Base-by-base conservation (phyloP, 2,797 vertebrate genomes). In the Brotula barbata region DNA sequence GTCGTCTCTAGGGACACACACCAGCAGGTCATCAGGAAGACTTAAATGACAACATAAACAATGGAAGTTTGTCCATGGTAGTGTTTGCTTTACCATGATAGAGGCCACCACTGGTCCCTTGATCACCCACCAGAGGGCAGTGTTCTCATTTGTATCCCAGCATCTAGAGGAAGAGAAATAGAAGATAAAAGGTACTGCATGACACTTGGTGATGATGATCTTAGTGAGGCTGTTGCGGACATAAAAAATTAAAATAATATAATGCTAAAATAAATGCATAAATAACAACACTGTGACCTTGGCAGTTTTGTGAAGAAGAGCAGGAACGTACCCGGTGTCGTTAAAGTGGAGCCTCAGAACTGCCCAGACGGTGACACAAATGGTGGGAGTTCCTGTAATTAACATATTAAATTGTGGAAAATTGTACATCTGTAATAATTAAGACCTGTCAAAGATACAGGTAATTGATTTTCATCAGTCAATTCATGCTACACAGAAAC, bases 111-210 rank as follows among this genome's bases (percentile, higher is more conserved):
- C 95, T 0, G 97, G 97, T 60, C 96, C 97, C 74, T 99, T 99
- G 81, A 98, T 98, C 68, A 99, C 95, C 97, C 97, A 99, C 97
- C 97, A 99, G 91, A 99, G 91, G 88, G 95, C 95, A 42, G 95
- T 96, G 87, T 94, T 93, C 77, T 95, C 94, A 77, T 98, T 98
- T 71, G 95, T 97, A 71, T 99, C 97, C 97, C 96, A 99, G 86
- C 97, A 99, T 69, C 97, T 99, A 78, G 25, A 76, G 58, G 68
- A 54, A 10, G 36, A 73, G 17, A 20, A 54, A 14, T 28, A 28
- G 8, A 8, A 28, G 34, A n/a, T n/a, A n/a, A n/a, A n/a, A n/a
- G n/a, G n/a, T n/a, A n/a, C n/a, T n/a, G n/a, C n/a, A n/a, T n/a
- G n/a, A n/a, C n/a, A n/a, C n/a, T n/a, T n/a, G n/a, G n/a, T n/a